Conservation (phyloP, 2,797 vertebrate genomes). For the Chrosomus eos region DNA sequence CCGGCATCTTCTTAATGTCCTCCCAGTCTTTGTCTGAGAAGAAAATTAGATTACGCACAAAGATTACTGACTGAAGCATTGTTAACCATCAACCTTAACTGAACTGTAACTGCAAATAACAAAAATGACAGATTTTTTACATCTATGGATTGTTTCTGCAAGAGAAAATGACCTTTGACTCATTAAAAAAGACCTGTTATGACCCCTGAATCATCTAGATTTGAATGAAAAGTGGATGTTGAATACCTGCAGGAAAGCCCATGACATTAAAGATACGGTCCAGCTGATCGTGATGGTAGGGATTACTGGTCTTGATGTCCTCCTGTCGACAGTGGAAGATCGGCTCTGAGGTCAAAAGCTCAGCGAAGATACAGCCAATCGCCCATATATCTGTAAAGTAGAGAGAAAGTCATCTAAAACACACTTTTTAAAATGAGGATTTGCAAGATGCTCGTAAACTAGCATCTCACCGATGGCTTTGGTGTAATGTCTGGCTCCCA, state of each 20-base stretch:
- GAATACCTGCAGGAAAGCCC: slow-evolving; percentile 97
- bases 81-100: background rate
- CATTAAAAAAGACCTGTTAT: background rate
- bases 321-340: slow-evolving; percentile 99
- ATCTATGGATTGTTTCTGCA: background rate
- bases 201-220: background rate
- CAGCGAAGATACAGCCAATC: slow-evolving; percentile 99
- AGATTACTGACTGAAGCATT: slow-evolving; percentile 6
- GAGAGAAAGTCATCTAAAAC: background rate
- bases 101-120: background rate
- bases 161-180: background rate
- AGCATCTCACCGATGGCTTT: slow-evolving; percentile 97
- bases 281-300: slow-evolving; percentile 99
- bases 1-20: slow-evolving; percentile 99
- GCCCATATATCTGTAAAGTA: slow-evolving; percentile 94
- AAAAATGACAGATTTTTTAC: background rate
- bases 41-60: slow-evolving; percentile 32
- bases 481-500: slow-evolving; percentile 99
- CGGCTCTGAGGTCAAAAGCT: slow-evolving; percentile 98
- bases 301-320: slow-evolving; percentile 99
- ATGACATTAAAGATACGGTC: slow-evolving; percentile 99
- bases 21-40: slow-evolving; percentile 99
- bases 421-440: background rate
- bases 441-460: background rate
- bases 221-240: background rate